A percentile compares a stretch with the other conserved stretches of the same genome.
Conservation (phyloP, 2,888 invertebrate genomes). For the Sphaerophoria taeniata region DNA sequence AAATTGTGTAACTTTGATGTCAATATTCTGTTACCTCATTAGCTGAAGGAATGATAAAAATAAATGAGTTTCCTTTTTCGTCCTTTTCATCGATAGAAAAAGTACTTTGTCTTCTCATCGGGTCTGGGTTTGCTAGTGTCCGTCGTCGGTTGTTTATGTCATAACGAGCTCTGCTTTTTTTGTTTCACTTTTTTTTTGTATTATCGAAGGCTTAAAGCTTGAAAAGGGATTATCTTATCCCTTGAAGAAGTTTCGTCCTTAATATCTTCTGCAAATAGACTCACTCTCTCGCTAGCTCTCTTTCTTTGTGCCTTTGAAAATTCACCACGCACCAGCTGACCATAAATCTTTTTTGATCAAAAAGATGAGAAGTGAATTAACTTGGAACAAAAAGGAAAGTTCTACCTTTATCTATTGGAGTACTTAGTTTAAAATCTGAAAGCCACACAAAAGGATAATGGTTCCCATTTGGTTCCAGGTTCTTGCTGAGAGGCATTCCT, state of each 20-base stretch:
- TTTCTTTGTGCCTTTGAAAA: slow-evolving; percentile 19
- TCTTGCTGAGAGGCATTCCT: not conserved
- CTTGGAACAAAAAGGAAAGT: slow-evolving; percentile 1
- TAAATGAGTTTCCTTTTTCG: slow-evolving; percentile 38
- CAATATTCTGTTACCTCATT: slow-evolving; percentile 69
- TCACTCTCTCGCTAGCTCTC: not conserved
- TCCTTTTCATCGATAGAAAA: not conserved
- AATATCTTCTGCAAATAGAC: not conserved
- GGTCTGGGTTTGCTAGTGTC: not conserved
- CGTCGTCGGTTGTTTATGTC: slow-evolving; percentile 8
- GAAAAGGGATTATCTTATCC: slow-evolving; percentile 45
- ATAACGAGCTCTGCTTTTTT: slow-evolving; percentile 2
- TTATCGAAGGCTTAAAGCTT: not conserved
- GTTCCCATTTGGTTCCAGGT: not conserved
- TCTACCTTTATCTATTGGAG: not conserved
- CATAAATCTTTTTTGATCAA: slow-evolving; percentile 61
- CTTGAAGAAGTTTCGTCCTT: slow-evolving; percentile 13
- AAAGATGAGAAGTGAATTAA: slow-evolving; percentile 32
- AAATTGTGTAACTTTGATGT: slow-evolving; percentile 36
- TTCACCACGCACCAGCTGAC: slow-evolving; percentile 41
- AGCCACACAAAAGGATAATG: not conserved
- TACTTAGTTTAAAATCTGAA: slow-evolving; percentile 4
- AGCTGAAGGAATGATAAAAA: slow-evolving; percentile 59
- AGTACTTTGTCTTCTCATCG: not conserved
- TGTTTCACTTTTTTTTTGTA: not conserved